These are phyloP conservation scores for Chaenocephalus aceratus DNA, from an alignment of 2,113 vertebrate species.

Conservation along the genomic window DNA sequence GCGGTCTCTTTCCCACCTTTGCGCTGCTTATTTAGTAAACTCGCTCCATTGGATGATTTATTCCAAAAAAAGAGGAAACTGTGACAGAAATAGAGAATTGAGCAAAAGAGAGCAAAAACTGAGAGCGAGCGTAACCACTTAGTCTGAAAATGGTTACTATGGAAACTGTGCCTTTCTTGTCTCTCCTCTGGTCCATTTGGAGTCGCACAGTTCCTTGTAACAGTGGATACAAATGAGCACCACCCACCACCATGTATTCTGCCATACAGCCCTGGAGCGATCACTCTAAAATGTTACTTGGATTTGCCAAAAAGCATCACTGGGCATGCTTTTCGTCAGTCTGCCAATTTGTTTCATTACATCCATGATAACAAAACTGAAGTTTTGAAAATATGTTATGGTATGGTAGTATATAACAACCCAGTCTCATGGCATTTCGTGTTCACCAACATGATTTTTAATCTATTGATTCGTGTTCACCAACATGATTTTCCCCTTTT, in stretches of 20 bases:
- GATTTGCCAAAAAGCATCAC: neutral
- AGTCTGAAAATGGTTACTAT: slow-evolving; percentile 80
- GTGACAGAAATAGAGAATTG: slow-evolving; percentile 11
- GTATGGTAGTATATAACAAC: no score
- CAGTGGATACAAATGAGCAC: slow-evolving; percentile 67
- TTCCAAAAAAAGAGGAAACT: slow-evolving; percentile 25
- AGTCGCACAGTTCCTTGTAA: slow-evolving; percentile 71
- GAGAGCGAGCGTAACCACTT: slow-evolving; percentile 62
- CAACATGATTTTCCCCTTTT: no score
- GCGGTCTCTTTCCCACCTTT: slow-evolving; percentile 17
- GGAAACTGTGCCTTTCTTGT: slow-evolving; percentile 77
- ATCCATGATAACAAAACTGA: slow-evolving; percentile 8
- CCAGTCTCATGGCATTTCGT: no score
- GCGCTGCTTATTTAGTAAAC: slow-evolving; percentile 29
- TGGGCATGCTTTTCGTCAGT: slow-evolving; percentile 20
- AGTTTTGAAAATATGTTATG: neutral
- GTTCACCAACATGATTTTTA: no score
- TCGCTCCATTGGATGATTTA: slow-evolving; percentile 28
- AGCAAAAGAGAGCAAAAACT: slow-evolving; percentile 47
- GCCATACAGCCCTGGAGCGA: neutral
- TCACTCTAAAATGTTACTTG: neutral
- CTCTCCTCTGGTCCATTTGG: slow-evolving; percentile 59
- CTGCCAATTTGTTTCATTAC: slow-evolving; percentile 44
- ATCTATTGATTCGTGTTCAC: no score
- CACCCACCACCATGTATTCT: slow-evolving; percentile 25